phyloP scores from a whole-genome alignment of 2,113 vertebrate species.

The Chaetops frenatus region DNA sequence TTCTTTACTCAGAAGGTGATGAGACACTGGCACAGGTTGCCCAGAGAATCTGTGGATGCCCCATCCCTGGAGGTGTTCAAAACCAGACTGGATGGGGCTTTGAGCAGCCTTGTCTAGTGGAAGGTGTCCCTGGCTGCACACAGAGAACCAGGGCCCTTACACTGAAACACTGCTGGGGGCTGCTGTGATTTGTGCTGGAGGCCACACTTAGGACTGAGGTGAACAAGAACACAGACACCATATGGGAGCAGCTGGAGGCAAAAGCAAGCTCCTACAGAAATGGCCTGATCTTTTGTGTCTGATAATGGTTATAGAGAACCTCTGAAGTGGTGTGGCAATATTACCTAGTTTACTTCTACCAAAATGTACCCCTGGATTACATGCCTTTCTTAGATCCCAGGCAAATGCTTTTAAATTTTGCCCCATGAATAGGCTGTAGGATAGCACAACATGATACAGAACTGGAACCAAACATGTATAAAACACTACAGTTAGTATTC shows the following conservation, averaged over 20 bases:
- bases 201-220: not conserved
- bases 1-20: not conserved
- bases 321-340: not conserved
- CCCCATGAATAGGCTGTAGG: not conserved
- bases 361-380: not conserved
- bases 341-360: not conserved
- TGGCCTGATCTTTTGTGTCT: not conserved
- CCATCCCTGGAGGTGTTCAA: not conserved
- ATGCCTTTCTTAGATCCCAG: not conserved
- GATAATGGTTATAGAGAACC: not conserved
- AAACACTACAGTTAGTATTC: not conserved
- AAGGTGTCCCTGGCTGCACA: not conserved
- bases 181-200: not conserved
- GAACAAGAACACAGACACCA: not conserved
- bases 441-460: not conserved
- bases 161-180: not conserved
- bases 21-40: not conserved
- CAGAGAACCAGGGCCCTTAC: not conserved
- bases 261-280: not conserved
- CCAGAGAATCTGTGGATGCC: not conserved
- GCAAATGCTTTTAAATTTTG: not conserved
- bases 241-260: not conserved
- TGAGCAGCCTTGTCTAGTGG: not conserved
- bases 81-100: not conserved
- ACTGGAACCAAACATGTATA: not conserved